Evolutionary conservation across 2,888 invertebrate genomes (phyloP), one percentile per base, ranked within the genome.

Genomic region (Dryadula phaetusa): DNA sequence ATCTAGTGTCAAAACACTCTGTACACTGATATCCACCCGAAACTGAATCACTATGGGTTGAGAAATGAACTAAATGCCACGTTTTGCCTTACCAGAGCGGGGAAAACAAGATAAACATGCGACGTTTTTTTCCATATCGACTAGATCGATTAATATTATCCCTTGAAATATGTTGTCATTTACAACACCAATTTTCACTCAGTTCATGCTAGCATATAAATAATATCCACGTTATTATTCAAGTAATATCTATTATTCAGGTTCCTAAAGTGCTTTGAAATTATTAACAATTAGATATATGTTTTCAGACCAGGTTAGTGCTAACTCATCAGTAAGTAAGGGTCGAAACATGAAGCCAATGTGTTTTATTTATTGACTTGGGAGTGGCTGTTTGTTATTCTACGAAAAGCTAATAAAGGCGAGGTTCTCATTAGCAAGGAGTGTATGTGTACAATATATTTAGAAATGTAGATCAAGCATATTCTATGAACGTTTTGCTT

Each of bases 321-420:
- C 14, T 54, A 20, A 8, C 54, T 20, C 14, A 20, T 54, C 12
- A n/a, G 20, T 53, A 22, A 53, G 63, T 53, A 42, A 52, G 62
- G 63, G 53, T 22, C 52, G 25, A 42, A 52, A 40, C 37, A 37
- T 54, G 20, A 47, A 7, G 47, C 28, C 62, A 32, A 49, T 25
- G 52, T 62, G 42, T 67, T 58, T 54, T 76, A 78, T 78, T 77
- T 78, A 78, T 77, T 70, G 74, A 72, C 72, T 71, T 73, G 70
- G 75, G 71, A 46, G 62, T 66, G 72, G 74, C 76, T 64, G 20
- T 54, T 73, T 72, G 74, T 75, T 62, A 63, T 68, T 69, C 63
- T 62, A 63, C 69, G 68, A 70, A 71, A 72, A 74, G 74, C 75
- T 74, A 78, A 79, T 77, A 78, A 61, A 72, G 75, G 76, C 70